Evolutionary conservation across 2,888 invertebrate genomes (phyloP).

Genomic region (Amphipyra tragopoginis): DNA sequence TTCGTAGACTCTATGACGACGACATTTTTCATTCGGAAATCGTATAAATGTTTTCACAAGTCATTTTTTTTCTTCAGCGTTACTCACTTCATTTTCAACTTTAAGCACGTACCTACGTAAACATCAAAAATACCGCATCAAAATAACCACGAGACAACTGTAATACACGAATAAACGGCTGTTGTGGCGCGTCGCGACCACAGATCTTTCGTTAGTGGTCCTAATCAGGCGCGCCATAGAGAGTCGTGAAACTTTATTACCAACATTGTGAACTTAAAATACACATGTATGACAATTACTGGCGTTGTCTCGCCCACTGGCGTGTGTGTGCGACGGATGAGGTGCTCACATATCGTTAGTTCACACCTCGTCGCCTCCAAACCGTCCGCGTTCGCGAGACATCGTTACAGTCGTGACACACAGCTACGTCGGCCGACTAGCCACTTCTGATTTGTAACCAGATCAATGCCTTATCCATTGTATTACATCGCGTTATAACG

Average conservation of each 20-base stretch:
- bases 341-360: slow-evolving; percentile 81
- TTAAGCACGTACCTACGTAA: slow-evolving; percentile 33
- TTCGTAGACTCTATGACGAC: not conserved
- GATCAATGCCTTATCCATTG: slow-evolving; percentile 3
- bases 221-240: slow-evolving; percentile 76
- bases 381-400: slow-evolving; percentile 56
- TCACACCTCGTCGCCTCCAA: slow-evolving; percentile 78
- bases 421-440: slow-evolving; percentile 28
- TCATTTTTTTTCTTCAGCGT: slow-evolving; percentile 18
- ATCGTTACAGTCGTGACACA: slow-evolving; percentile 56
- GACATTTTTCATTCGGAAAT: too few species aligned
- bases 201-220: slow-evolving; percentile 80
- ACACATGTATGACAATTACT: slow-evolving; percentile 87
- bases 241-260: slow-evolving; percentile 80
- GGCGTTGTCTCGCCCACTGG: slow-evolving; percentile 73
- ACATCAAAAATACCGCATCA: slow-evolving; percentile 47
- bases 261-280: slow-evolving; percentile 82
- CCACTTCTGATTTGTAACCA: slow-evolving; percentile 17
- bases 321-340: slow-evolving; percentile 72
- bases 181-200: slow-evolving; percentile 62
- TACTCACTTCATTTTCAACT: slow-evolving; percentile 32
- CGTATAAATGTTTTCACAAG: too few species aligned
- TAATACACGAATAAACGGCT: slow-evolving; percentile 68
- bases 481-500: too few species aligned
- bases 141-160: slow-evolving; percentile 66